phyloP scores from a whole-genome alignment of 2,113 vertebrate genomes.

The Centrocercus urophasianus region DNA sequence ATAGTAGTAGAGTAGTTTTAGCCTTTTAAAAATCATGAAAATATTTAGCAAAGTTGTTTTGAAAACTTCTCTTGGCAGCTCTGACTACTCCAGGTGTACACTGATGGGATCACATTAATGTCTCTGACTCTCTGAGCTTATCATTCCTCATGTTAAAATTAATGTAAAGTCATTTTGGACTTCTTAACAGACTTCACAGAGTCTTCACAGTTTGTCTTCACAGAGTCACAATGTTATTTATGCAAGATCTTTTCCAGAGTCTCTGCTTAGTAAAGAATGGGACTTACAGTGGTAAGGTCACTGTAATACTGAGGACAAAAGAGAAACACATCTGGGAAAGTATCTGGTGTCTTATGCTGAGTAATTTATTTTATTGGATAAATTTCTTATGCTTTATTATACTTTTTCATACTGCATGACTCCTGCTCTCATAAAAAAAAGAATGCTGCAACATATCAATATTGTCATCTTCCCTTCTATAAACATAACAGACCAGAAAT shows the following conservation, averaged over 20 bases:
- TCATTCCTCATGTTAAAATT: neutral
- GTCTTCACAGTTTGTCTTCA: neutral
- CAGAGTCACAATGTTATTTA: neutral
- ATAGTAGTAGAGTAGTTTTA: neutral
- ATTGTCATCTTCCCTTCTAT: neutral
- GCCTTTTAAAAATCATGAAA: neutral
- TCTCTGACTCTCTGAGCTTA: neutral
- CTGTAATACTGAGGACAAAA: neutral
- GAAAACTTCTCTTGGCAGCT: neutral
- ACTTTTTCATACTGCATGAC: neutral
- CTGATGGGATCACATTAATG: neutral
- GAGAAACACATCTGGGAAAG: neutral
- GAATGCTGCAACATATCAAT: neutral
- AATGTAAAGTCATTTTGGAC: neutral
- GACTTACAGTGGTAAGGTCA: neutral
- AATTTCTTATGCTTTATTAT: neutral
- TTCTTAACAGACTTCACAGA: neutral
- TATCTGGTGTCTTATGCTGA: neutral
- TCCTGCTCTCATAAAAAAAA: neutral
- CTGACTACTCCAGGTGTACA: no score
- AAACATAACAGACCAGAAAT: neutral
- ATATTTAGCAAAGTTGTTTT: neutral
- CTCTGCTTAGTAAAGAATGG: neutral
- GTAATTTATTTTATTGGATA: neutral
- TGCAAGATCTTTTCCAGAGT: neutral